Evolutionary conservation across 2,888 invertebrate species (phyloP), one percentile per base, ranked within the genome.

Genomic region (Chymomyza amoena): DNA sequence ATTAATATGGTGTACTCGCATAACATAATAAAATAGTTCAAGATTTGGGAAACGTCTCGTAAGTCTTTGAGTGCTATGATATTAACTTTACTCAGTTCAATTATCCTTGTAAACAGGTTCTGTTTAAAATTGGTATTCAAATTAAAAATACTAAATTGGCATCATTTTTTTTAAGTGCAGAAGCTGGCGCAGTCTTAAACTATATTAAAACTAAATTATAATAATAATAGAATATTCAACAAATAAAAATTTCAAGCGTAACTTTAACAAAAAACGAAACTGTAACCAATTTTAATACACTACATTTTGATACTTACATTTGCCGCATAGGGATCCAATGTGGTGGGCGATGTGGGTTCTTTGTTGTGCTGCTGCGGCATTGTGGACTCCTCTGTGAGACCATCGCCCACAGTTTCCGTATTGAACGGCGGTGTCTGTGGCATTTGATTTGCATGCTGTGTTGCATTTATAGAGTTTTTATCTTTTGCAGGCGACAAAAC

Each of bases 401-500:
- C 28, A 28, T 79, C 79, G 13, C 64, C 66, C 13, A 45, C 50
- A 15, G 52, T 64, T 28, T 79, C 76, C 5, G 60, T 64, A 13
- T 61, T 61, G 16, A 68, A 59, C 4, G 69, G 70, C 28, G 70
- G 76, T 20, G 66, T 66, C 59, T 45, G 39, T 45, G 15, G 63
- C 25, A 66, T 32, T 61, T 76, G 74, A 76, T 79, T 84, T 45
- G 80, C 72, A 66, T 87, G 82, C 64, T 85, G 89, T 60, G 84
- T 76, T n/a, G 87, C 87, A 77, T 90, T 90, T 45, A 90, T 85
- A 6, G 89, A 69, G 64, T 93, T 93, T 89, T 95, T 95, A 79
- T 96, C 96, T 90, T 94, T 94, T 0, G 94, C 93, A 0, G 96
- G 96, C 0, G 96, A 96, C 39, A 96, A 92, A 83, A 96, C 95